Conservation (phyloP, 64 coral and sea anemone species). For the Cladopsammia gracilis region DNA sequence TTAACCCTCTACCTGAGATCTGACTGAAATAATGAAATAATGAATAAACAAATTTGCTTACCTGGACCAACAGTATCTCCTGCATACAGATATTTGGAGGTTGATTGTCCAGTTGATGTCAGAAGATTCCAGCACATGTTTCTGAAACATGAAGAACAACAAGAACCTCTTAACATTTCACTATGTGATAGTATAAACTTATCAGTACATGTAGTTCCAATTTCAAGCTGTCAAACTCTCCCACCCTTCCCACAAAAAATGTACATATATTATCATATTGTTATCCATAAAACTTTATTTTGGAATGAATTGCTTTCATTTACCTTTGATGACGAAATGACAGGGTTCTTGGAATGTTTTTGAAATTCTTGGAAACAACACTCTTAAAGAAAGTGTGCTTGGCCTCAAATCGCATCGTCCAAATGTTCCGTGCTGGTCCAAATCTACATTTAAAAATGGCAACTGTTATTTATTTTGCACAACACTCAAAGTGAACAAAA, state of each 20-base stretch:
- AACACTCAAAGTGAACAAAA: slow-evolving; percentile 5
- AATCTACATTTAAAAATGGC: slow-evolving; percentile 39
- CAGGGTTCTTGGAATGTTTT: slow-evolving; percentile 60
- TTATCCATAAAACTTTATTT: neutral
- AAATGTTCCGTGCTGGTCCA: slow-evolving; percentile 67
- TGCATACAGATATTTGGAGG: slow-evolving; percentile 31
- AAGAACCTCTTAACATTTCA: neutral
- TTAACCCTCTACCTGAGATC: neutral
- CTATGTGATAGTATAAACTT: neutral
- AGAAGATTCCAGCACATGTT: slow-evolving; percentile 62
- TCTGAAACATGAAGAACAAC: slow-evolving; percentile 20
- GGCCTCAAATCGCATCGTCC: slow-evolving; percentile 71
- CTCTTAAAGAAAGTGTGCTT: slow-evolving; percentile 64
- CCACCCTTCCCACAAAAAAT: neutral
- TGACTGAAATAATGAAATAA: slow-evolving; percentile 1
- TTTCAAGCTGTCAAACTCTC: neutral
- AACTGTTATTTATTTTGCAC: neutral
- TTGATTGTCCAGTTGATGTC: slow-evolving; percentile 10
- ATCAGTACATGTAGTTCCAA: slow-evolving; percentile 3
- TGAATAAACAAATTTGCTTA: slow-evolving; percentile 1
- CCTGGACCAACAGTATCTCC: slow-evolving; percentile 43
- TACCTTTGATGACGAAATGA: slow-evolving; percentile 54
- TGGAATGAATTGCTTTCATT: neutral
- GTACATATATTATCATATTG: neutral
- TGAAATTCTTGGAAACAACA: slow-evolving; percentile 57